Conservation (phyloP, 2,113 vertebrate species). For the Brevimyrus niger region DNA sequence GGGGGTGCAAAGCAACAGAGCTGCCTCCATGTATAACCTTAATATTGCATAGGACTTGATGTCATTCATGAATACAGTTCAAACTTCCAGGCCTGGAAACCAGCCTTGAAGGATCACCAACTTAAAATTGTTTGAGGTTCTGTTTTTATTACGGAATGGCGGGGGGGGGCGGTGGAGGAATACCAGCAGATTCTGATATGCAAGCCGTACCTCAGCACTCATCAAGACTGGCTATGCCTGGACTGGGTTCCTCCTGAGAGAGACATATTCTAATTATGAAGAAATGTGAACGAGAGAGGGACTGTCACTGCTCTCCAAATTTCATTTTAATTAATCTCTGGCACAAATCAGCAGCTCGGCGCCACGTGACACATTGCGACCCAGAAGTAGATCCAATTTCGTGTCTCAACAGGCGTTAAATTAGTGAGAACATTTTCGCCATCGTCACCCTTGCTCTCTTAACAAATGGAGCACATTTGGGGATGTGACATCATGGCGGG, state of each 20-base stretch:
- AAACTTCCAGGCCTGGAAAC: neutral
- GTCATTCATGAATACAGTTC: neutral
- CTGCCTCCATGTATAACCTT: neutral
- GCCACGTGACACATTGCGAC: slow-evolving; percentile 42
- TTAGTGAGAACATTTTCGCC: slow-evolving; percentile 60
- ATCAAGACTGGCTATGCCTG: slow-evolving; percentile 1
- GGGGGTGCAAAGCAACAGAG: neutral
- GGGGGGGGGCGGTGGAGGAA: neutral
- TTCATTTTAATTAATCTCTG: slow-evolving; percentile 64
- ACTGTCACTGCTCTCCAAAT: slow-evolving; percentile 48
- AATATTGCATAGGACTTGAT: neutral
- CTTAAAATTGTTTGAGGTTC: neutral
- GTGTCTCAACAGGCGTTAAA: slow-evolving; percentile 65
- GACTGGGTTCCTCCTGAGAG: slow-evolving; percentile 32
- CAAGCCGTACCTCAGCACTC: slow-evolving; percentile 31
- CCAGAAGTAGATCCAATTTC: slow-evolving; percentile 62
- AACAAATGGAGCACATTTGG: slow-evolving; percentile 56
- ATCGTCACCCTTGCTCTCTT: slow-evolving; percentile 47
- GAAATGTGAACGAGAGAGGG: slow-evolving; percentile 50
- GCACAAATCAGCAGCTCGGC: slow-evolving; percentile 48
- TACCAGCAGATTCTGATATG: neutral
- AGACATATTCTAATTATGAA: slow-evolving; percentile 50
- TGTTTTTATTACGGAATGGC: neutral
- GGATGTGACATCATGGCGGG: slow-evolving; percentile 45
- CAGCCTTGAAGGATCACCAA: neutral